These are phyloP conservation scores for Aselliscus stoliczkanus DNA, from an alignment of 2,797 vertebrate genomes.

Conservation along the genomic window DNA sequence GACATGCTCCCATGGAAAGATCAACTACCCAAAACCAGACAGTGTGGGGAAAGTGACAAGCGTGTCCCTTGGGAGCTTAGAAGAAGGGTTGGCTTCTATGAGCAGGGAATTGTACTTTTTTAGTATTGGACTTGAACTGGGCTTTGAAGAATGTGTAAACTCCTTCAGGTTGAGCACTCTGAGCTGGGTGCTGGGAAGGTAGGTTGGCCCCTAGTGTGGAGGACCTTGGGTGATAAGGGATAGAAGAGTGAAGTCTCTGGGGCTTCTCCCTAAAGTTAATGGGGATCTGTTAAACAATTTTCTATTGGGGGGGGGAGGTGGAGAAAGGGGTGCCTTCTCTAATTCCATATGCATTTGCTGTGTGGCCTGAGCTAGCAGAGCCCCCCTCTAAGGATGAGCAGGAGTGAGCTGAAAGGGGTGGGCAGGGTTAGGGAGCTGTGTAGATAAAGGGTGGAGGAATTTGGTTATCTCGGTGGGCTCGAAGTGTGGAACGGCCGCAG, in stretches of 20 bases:
- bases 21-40: neutral
- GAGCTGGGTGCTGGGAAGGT: neutral
- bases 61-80: neutral
- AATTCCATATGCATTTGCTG: neutral
- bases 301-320: neutral
- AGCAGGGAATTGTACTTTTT: neutral
- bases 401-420: neutral
- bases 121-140: neutral
- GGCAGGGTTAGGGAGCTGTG: neutral
- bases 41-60: neutral
- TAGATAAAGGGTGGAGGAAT: neutral
- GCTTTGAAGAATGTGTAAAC: neutral
- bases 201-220: neutral
- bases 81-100: neutral
- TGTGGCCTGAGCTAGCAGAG: neutral
- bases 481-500: neutral
- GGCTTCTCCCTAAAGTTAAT: neutral
- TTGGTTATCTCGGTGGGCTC: neutral
- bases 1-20: neutral
- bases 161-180: neutral
- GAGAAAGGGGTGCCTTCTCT: neutral
- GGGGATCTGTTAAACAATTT: neutral
- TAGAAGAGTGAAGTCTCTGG: neutral
- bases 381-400: neutral
- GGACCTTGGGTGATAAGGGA: neutral